These are phyloP conservation scores for Cydia splendana DNA, from an alignment of 1,140 invertebrate genomes.

Conservation along the genomic window DNA sequence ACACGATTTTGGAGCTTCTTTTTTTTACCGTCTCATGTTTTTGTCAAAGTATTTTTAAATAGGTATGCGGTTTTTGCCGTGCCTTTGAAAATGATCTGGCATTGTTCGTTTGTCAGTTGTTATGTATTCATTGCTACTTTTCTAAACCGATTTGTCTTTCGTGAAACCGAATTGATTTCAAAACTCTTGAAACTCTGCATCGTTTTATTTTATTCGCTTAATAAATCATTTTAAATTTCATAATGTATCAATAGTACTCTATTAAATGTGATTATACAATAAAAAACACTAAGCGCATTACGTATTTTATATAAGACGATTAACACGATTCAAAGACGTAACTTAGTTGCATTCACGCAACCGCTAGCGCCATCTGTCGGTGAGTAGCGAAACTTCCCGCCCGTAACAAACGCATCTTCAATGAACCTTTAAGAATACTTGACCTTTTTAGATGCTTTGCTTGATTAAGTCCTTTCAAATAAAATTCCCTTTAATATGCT, in stretches of 20 bases:
- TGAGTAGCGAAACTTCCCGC: slow-evolving; percentile 47
- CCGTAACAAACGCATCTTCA: neutral
- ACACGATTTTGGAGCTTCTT: slow-evolving; percentile 9
- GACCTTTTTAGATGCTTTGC: slow-evolving; percentile 21
- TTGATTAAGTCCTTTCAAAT: slow-evolving; percentile 32
- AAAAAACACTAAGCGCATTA: slow-evolving; percentile 25
- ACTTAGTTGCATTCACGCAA: neutral
- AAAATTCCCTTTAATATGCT: slow-evolving; percentile 25
- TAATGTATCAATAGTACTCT: neutral
- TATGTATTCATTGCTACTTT: neutral
- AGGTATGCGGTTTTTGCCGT: neutral
- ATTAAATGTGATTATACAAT: slow-evolving; percentile 18
- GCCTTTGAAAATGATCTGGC: neutral
- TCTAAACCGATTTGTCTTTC: neutral
- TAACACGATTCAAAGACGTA: slow-evolving; percentile 5
- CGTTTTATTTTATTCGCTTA: slow-evolving; percentile 2
- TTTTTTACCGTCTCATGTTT: slow-evolving; percentile 8
- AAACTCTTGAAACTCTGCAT: neutral
- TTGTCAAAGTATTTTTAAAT: slow-evolving; percentile 15
- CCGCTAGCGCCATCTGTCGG: slow-evolving; percentile 52
- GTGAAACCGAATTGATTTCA: neutral
- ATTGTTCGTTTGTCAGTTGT: neutral
- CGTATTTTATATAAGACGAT: slow-evolving; percentile 17
- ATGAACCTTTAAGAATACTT: slow-evolving; percentile 13
- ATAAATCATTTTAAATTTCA: neutral